Base-by-base conservation (phyloP, 2,888 invertebrate genomes). In the Philereme transversata region DNA sequence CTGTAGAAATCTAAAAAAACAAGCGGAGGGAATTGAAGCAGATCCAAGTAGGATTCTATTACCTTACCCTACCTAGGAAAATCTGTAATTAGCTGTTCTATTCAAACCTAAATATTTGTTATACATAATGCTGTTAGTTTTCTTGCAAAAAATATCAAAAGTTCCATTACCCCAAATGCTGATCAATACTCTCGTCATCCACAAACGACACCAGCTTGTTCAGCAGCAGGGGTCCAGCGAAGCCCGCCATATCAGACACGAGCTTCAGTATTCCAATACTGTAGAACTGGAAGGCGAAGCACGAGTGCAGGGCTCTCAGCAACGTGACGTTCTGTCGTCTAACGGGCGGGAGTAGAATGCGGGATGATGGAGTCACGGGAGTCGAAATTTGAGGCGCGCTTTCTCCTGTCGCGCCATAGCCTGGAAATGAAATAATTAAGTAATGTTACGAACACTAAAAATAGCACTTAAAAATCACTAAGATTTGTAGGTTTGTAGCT, bases 211-310 rank as follows among this genome's bases (percentile, higher is more conserved):
- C 95, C 36, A 99, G 90, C 76, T 93, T 94, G 78, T 97, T 97
- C 1, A 99, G 92, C 40, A 99, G 88, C 62, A 99, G 86, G 0
- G 99, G 99, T 0, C 97, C 97, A 22, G 96, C 96, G 88, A 99
- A 99, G 1, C 96, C 96, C 4, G 96, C 93, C 75, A 94, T 93
- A 80, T 99, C 99, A 0, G 97, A 95, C 5, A 96, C 79, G 47
- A 99, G 93, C 84, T 97, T 97, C 8, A 98, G 84, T 58, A 97
- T 77, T 40, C 98, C 98, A 73, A 98, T 95, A 46, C 95, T 93
- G 79, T 97, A 97, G 89, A 97, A 98, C 78, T 97, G 95, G 57
- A 94, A 78, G 47, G 97, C 97, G 80, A 97, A 97, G 73, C 95
- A 95, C 60, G 90, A 91, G 81, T 97, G 96, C 48, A 97, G 84